Percentiles rank a stretch among this genome's conserved stretches.
phyloP scores from a whole-genome alignment of 2,113 vertebrate species.

The Anhinga rufa region DNA sequence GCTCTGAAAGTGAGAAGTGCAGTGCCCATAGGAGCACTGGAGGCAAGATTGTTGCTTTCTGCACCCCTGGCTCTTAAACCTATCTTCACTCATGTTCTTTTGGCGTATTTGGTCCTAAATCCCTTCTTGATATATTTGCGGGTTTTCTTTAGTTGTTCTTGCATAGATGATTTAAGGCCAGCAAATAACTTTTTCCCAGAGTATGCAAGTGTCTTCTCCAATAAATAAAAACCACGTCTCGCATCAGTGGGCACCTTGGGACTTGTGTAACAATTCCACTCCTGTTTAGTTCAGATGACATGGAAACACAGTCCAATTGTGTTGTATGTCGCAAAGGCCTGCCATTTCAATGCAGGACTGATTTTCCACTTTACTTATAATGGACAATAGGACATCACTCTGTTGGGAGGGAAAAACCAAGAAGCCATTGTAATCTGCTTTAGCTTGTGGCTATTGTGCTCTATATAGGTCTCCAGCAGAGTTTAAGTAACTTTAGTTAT shows the following conservation, averaged over 20 bases:
- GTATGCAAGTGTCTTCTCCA: conserved; percentile 31
- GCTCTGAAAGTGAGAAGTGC: not conserved
- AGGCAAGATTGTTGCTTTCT: not conserved
- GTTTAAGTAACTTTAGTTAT: not conserved
- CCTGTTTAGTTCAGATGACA: not conserved
- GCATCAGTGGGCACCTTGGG: not conserved
- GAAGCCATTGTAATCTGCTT: not conserved
- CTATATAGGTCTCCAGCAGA: not conserved
- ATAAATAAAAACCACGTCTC: conserved; percentile 39
- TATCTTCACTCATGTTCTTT: not conserved
- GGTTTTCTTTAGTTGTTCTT: not conserved
- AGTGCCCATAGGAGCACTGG: not conserved
- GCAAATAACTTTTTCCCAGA: conserved; percentile 1
- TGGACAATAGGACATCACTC: not conserved
- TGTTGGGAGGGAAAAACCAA: not conserved
- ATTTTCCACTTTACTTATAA: conserved; percentile 39
- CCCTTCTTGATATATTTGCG: not conserved
- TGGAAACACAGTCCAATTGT: not conserved
- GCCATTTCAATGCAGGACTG: not conserved
- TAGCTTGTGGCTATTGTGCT: not conserved
- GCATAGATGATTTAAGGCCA: not conserved
- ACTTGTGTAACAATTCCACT: not conserved
- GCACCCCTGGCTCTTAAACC: not conserved
- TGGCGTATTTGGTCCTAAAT: not conserved
- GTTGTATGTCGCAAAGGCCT: not conserved